Conservation (phyloP, 2,888 invertebrate genomes). For the Calliopum simillimum region DNA sequence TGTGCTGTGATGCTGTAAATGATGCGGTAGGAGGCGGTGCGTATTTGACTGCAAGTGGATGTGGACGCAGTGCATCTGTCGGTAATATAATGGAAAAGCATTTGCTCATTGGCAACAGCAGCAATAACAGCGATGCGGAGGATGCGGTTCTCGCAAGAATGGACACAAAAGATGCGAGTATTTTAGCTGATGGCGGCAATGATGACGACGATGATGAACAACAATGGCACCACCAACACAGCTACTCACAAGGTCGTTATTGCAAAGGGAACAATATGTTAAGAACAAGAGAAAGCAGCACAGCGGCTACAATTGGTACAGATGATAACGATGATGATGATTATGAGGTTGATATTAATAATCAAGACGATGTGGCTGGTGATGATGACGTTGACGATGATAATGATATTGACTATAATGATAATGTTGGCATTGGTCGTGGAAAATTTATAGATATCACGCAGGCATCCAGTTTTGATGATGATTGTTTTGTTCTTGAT, state of each 20-base stretch:
- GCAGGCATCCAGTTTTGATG: constrained; percentile 55
- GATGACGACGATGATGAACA: not conserved
- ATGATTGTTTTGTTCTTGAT: constrained; percentile 53
- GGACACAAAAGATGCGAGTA: not conserved
- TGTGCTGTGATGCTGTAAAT: no score
- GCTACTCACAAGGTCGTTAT: constrained; percentile 39
- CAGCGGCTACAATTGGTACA: constrained; percentile 9
- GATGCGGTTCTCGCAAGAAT: not conserved
- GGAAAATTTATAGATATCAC: constrained; percentile 41
- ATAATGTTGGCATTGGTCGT: constrained; percentile 4
- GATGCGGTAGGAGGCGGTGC: constrained; percentile 29
- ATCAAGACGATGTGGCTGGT: no score
- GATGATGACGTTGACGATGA: constrained; percentile 24
- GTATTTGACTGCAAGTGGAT: not conserved
- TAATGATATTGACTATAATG: constrained; percentile 29
- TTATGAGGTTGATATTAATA: not conserved
- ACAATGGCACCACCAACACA: constrained; percentile 36
- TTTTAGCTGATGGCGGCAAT: constrained; percentile 12
- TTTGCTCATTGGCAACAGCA: not conserved
- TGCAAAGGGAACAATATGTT: constrained; percentile 22
- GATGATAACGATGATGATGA: constrained; percentile 27
- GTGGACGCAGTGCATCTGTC: constrained; percentile 10
- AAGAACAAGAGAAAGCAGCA: not conserved
- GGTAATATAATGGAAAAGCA: constrained; percentile 10
- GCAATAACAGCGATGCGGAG: constrained; percentile 9